Base-by-base conservation (phyloP, 2,797 vertebrate species). In the Sebastes vulpes region DNA sequence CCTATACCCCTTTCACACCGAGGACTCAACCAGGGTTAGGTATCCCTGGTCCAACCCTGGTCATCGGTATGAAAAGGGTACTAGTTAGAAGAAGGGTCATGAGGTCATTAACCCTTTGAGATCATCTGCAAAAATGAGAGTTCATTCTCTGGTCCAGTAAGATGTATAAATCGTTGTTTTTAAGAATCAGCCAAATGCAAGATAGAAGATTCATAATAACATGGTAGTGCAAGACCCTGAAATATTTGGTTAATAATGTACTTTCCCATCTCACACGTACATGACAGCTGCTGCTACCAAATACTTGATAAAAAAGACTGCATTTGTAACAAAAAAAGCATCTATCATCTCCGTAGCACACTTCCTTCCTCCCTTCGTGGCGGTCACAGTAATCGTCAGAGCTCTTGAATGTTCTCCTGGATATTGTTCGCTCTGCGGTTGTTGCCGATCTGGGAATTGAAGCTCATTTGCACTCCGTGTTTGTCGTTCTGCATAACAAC, bases 391-490 rank as follows among this genome's bases (percentile, higher is more conserved):
- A n/a, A 57, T 61, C 69, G 35, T 59, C 42, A 11, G 20, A 31
- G 25, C 65, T 68, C 72, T 64, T 32, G 16, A 72, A 56, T 2
- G 48, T 56, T 71, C 68, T 83, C 65, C 63, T 63, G 78, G 69
- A 74, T 69, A 57, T 65, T 58, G 63, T 71, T 72, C 25, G 26
- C 58, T 53, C 12, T 21, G 54, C 18, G 8, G 9, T 53, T 59
- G 58, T 68, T 66, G 52, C 77, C 32, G 71, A 73, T 89, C 54
- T 66, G 82, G 75, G 80, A 78, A 82, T 65, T 82, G 82, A 79
- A 76, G 74, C 86, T 86, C 87, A 83, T 89, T 88, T 89, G 73
- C 75, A 65, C 74, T 54, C 81, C 4, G 57, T 29, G 71, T 79
- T 31, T 66, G 67, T 72, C 61, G 7, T 69, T 78, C 52, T 79